A percentile compares a stretch with the other conserved stretches of the same genome.
phyloP scores from a whole-genome alignment of 2,113 vertebrate species.

The Mus pahari region DNA sequence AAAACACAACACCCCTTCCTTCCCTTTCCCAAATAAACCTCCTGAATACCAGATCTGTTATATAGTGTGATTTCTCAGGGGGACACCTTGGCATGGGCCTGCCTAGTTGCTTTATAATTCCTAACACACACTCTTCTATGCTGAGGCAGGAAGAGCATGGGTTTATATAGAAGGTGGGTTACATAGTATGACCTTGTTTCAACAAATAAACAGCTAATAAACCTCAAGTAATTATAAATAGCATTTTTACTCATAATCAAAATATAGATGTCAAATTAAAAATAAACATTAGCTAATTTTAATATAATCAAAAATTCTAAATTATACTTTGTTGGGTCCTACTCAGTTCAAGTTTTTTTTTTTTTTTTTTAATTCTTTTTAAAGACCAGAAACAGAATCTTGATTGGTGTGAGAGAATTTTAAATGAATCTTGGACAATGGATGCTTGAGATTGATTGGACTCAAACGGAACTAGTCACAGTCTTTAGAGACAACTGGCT shows the following conservation, averaged over 20 bases:
- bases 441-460: neutral
- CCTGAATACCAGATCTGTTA: no score
- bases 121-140: neutral
- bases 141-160: neutral
- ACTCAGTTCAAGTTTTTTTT: neutral
- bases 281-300: neutral
- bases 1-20: no score
- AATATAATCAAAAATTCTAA: conserved; percentile 44
- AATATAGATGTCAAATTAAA: neutral
- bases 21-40: no score
- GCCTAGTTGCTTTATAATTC: no score
- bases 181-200: neutral
- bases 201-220: neutral
- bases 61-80: no score
- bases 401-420: neutral
- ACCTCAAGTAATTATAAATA: neutral
- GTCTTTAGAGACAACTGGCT: neutral
- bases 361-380: neutral
- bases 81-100: no score
- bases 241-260: neutral
- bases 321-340: neutral
- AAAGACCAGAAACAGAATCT: conserved; percentile 21
- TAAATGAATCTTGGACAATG: neutral
- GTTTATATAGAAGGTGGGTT: neutral
- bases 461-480: neutral